Evolutionary conservation across 2,113 vertebrate species (phyloP).

Genomic region (Forbesichthys papilliferus): DNA sequence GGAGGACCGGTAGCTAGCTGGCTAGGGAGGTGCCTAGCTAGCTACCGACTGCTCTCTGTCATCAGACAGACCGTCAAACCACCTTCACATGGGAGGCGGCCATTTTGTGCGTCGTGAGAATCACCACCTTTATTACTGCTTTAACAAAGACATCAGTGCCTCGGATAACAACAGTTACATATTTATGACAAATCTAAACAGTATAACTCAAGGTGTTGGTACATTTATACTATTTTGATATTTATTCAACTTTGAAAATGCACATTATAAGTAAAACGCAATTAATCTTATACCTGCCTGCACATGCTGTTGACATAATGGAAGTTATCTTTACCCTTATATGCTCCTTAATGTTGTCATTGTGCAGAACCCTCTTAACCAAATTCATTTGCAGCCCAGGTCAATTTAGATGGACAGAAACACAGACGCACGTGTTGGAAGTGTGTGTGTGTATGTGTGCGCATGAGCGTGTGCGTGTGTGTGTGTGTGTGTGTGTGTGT

Average conservation of each 20-base stretch:
- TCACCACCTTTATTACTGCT: not conserved
- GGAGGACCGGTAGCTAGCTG: no score
- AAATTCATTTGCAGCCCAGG: constrained; percentile 37
- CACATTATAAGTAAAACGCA: constrained; percentile 55
- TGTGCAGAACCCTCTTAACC: constrained; percentile 59
- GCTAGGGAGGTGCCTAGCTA: no score
- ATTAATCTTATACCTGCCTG: constrained; percentile 58
- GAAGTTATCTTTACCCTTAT: constrained; percentile 8
- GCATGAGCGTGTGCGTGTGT: no score
- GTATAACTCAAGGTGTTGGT: constrained; percentile 65
- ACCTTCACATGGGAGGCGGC: no score
- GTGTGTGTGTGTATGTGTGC: no score
- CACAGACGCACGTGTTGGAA: no score
- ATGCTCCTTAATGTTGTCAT: constrained; percentile 54
- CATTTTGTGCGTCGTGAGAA: no score
- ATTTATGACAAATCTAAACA: constrained; percentile 60
- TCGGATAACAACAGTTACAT: constrained; percentile 64
- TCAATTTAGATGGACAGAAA: not conserved
- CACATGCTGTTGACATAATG: constrained; percentile 61
- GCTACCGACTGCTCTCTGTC: no score
- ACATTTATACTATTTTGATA: constrained; percentile 70
- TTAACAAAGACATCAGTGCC: constrained; percentile 71
- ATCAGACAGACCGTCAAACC: no score
- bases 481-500: no score
- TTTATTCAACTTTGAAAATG: constrained; percentile 63